Percentiles rank a stretch among this genome's conserved stretches.
Evolutionary conservation across 1,140 invertebrate genomes (phyloP).

Genomic region (Helicoverpa zea): DNA sequence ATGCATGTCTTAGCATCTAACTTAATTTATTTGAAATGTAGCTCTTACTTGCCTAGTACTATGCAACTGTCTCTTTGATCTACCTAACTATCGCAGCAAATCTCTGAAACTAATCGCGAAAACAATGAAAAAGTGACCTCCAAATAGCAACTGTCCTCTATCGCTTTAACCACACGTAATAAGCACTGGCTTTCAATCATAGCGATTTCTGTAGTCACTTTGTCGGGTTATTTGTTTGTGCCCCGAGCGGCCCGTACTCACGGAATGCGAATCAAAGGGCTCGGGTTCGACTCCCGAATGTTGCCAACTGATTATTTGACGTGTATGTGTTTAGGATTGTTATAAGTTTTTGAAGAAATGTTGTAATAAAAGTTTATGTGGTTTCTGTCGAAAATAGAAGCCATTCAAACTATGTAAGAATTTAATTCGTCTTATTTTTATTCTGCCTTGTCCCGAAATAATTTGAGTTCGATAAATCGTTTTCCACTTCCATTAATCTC

Average conservation of each 20-base stretch:
- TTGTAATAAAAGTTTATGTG: neutral
- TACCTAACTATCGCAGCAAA: neutral
- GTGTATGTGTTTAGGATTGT: conserved; percentile 38
- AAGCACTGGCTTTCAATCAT: conserved; percentile 69
- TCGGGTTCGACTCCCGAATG: conserved; percentile 47
- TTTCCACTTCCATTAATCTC: no score
- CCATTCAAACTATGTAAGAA: no score
- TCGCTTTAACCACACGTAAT: conserved; percentile 63
- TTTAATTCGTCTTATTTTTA: no score
- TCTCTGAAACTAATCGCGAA: neutral
- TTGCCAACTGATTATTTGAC: conserved; percentile 23
- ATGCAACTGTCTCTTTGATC: no score
- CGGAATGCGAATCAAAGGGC: conserved; percentile 68
- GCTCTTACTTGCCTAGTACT: no score
- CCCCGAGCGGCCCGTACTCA: conserved; percentile 67
- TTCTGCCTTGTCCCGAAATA: no score
- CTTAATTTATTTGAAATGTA: no score
- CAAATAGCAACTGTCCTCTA: conserved; percentile 26
- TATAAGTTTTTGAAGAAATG: neutral
- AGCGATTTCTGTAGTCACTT: conserved; percentile 73
- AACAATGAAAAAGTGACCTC: neutral
- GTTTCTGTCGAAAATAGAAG: no score
- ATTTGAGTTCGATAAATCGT: no score
- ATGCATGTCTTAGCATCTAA: no score
- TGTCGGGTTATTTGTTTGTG: conserved; percentile 80